A percentile compares a stretch with the other conserved stretches of the same genome.
These are phyloP conservation scores for Pocillopora verrucosa DNA, from an alignment of 64 coral and sea anemone species.

Conservation along the genomic window DNA sequence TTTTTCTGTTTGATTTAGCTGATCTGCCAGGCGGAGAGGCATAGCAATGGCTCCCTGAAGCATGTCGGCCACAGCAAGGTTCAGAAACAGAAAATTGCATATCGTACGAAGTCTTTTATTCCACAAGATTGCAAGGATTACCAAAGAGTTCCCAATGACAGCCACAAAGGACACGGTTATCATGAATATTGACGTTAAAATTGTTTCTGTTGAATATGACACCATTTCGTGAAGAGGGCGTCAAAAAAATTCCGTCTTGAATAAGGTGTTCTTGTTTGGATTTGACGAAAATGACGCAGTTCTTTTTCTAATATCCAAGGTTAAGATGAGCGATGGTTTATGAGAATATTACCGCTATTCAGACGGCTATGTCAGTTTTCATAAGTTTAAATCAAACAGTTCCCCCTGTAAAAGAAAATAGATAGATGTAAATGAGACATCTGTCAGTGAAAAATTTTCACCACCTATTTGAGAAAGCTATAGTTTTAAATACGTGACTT, in stretches of 20 bases:
- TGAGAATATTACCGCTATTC: no score
- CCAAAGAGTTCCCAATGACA: slow-evolving; percentile 52
- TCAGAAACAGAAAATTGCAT: slow-evolving; percentile 83
- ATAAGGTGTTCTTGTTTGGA: no score
- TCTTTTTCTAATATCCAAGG: no score
- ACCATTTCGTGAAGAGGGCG: neutral
- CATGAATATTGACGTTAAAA: slow-evolving; percentile 68
- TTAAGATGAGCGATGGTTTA: no score
- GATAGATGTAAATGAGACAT: neutral
- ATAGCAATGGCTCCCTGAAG: slow-evolving; percentile 86
- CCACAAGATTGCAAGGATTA: slow-evolving; percentile 80
- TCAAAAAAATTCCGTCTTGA: no score
- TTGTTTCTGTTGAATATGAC: slow-evolving; percentile 29
- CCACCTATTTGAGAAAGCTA: neutral
- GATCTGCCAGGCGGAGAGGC: slow-evolving; percentile 77
- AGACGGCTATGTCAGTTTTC: no score
- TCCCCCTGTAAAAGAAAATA: neutral
- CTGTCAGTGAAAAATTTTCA: neutral
- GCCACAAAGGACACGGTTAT: slow-evolving; percentile 53
- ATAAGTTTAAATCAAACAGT: neutral
- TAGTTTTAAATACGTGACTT: neutral
- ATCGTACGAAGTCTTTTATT: slow-evolving; percentile 75
- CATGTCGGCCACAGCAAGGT: slow-evolving; percentile 84
- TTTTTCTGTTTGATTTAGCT: slow-evolving; percentile 70
- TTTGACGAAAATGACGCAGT: no score